Base-by-base conservation (phyloP, 2,113 vertebrate species). In the Anoura caudifer region DNA sequence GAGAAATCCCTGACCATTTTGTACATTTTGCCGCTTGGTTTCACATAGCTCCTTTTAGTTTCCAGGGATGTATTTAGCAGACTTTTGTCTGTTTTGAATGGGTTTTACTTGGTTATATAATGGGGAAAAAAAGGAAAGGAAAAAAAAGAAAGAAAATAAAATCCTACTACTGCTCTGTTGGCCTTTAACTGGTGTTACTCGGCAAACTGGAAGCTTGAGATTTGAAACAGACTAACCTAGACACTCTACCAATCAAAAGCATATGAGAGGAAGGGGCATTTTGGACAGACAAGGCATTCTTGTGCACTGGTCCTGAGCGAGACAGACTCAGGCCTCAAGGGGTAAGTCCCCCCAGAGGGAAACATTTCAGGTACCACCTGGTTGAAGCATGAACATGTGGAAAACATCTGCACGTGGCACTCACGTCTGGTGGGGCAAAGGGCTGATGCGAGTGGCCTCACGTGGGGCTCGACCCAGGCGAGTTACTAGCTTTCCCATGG, bases 1-100 rank as follows among this genome's bases (percentile, higher is more conserved):
- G 86, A 92, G 91, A 94, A 97, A 88, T 94, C 91, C 73, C 96
- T 96, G 89, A 96, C 79, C 91, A 87, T 96, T 93, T 94, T 91
- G 94, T 89, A 63, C 3, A 6, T 94, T 93, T 96, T 95, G 86
- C 91, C 52, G 92, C 91, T 89, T 93, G 79, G 28, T 96, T 96
- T 97, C 88, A 95, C 76, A 83, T n/a, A 65, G 28, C 67, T 80
- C 79, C 82, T 93, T 94, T 89, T 16, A 41, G 73, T 89, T 97
- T 80, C 73, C 41, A 80, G 91, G 79, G 38, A 87, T 54, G 20
- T 41, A 19, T 65, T 79, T 91, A 83, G 69, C 56, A 97, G 79
- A 43, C 38, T 2, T 95, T 94, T 43, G 72, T 93, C 56, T 96
- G 50, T 76, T 95, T 87, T 70, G 56, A 92, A 90, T 92, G 28